Conservation (phyloP, 2,797 vertebrate genomes). For the Coranthus polyacanthus region DNA sequence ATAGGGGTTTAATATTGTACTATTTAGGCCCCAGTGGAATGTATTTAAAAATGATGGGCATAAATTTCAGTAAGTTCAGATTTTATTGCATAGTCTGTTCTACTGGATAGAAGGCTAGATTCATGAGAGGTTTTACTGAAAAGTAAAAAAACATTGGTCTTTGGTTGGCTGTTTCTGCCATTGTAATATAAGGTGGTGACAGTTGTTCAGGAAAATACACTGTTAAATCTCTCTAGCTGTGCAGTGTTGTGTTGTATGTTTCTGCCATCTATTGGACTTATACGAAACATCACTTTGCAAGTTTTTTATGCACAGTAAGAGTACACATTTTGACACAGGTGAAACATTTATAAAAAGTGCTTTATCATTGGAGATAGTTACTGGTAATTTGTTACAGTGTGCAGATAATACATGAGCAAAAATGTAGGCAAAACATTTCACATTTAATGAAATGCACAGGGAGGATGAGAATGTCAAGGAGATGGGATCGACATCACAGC, state of each 20-base stretch:
- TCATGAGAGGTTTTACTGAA: slow-evolving; percentile 35
- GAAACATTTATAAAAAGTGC: slow-evolving; percentile 15
- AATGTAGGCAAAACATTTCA: background rate
- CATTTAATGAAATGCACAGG: slow-evolving; percentile 18
- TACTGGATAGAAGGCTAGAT: slow-evolving; percentile 34
- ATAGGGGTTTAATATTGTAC: slow-evolving; percentile 23
- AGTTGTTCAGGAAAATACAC: slow-evolving; percentile 53
- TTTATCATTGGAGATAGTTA: slow-evolving; percentile 13
- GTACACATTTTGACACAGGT: slow-evolving; percentile 30
- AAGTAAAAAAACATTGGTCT: slow-evolving; percentile 37
- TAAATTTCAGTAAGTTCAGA: slow-evolving; percentile 31
- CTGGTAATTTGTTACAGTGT: background rate
- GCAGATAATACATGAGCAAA: background rate
- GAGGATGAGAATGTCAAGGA: slow-evolving; percentile 24
- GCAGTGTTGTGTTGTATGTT: slow-evolving; percentile 76
- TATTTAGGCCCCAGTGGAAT: slow-evolving; percentile 32
- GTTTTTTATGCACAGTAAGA: slow-evolving; percentile 17
- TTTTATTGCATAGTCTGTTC: slow-evolving; percentile 51
- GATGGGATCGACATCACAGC: slow-evolving; percentile 39
- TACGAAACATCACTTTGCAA: slow-evolving; percentile 76
- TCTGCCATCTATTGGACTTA: slow-evolving; percentile 88
- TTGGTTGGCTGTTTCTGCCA: slow-evolving; percentile 46
- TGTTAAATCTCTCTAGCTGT: slow-evolving; percentile 42
- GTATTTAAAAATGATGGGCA: slow-evolving; percentile 41
- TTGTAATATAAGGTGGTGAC: slow-evolving; percentile 59